phyloP scores from a whole-genome alignment of 2,113 vertebrate genomes.

The Forbesichthys papilliferus region DNA sequence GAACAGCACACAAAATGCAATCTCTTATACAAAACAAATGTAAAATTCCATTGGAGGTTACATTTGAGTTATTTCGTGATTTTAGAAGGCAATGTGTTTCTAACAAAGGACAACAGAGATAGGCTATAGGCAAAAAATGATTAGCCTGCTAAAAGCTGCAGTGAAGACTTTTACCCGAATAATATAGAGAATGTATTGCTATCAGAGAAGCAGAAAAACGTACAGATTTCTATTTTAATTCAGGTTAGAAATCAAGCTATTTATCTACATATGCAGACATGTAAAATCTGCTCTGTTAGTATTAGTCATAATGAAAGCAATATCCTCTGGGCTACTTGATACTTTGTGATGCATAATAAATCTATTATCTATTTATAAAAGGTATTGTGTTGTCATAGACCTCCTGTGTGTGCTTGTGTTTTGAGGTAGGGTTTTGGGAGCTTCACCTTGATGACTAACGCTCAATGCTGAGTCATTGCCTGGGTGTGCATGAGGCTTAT shows the following conservation, averaged over 20 bases:
- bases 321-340: too few species aligned
- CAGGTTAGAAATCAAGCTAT: too few species aligned
- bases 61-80: not conserved
- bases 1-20: not conserved
- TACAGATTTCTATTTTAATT: not conserved
- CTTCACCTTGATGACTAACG: conserved; percentile 58
- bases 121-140: conserved; percentile 17
- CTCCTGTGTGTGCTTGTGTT: conserved; percentile 1
- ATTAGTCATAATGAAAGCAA: not conserved
- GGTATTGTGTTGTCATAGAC: not conserved
- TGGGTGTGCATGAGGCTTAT: conserved; percentile 20
- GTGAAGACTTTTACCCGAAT: conserved; percentile 12
- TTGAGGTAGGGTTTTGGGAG: conserved; percentile 13
- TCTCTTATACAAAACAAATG: not conserved
- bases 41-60: not conserved
- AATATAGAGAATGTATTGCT: conserved; percentile 15
- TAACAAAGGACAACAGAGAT: not conserved
- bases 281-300: not conserved
- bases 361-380: too few species aligned
- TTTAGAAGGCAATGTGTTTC: conserved; percentile 1
- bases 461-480: conserved; percentile 58
- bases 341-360: too few species aligned
- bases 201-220: not conserved
- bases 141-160: conserved; percentile 23
- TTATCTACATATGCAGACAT: not conserved